Conservation (phyloP, 2,888 invertebrate species). For the Ceramica pisi region DNA sequence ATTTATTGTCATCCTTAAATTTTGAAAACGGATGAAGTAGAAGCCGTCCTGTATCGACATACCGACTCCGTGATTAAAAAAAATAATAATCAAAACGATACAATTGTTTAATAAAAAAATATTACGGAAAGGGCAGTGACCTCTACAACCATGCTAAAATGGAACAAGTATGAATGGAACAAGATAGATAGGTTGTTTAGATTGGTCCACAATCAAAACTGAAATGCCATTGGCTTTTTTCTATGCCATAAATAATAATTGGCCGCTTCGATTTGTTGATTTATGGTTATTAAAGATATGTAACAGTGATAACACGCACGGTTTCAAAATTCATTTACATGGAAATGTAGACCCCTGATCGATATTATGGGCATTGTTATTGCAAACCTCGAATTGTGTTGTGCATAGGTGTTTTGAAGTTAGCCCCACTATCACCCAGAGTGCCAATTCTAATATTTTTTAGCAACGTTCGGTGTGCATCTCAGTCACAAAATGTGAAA, state of each 20-base stretch:
- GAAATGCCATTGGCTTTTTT: conserved; percentile 74
- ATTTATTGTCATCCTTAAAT: too few relatives aligned
- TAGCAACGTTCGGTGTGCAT: too few relatives aligned
- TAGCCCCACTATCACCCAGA: background rate
- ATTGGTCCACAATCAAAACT: conserved; percentile 52
- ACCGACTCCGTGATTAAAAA: too few relatives aligned
- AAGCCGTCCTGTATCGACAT: background rate
- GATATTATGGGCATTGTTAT: conserved; percentile 62
- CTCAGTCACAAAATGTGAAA: too few relatives aligned
- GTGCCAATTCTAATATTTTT: too few relatives aligned
- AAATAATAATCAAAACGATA: background rate
- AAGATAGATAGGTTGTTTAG: conserved; percentile 15
- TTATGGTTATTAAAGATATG: conserved; percentile 90
- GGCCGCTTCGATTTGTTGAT: conserved; percentile 83
- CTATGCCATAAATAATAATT: conserved; percentile 84
- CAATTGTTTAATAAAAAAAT: background rate
- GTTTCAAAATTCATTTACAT: conserved; percentile 87
- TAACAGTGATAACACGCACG: conserved; percentile 78
- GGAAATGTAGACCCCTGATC: conserved; percentile 79
- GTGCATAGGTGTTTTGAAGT: background rate
- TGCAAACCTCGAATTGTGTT: conserved; percentile 59
- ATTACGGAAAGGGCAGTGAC: background rate
- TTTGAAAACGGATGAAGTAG: too few relatives aligned
- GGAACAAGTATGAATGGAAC: background rate
- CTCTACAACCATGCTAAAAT: background rate